Evolutionary conservation across 2,113 vertebrate species (phyloP), one percentile per base, ranked within the genome.

Genomic region (Rostratula benghalensis): DNA sequence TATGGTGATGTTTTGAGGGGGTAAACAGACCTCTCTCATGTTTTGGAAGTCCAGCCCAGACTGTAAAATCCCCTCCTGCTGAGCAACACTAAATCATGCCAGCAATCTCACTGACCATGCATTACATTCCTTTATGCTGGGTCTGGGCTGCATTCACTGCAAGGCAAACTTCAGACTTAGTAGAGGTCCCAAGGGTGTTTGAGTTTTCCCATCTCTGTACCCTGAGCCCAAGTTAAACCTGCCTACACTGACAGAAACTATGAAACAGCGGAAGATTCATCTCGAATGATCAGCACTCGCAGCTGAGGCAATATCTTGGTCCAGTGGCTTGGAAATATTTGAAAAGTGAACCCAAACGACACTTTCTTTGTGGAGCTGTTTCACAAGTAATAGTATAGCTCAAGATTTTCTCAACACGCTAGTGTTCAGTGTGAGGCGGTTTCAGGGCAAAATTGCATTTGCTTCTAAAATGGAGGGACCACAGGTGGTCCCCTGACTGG

Each of bases 281-380:
- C 27, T 57, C 0, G 4, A 94, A 65, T 10, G 19, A 80, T 83
- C 45, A 83, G 22, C 15, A 46, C 41, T 76, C 63, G 41, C n/a
- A 92, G 68, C 22, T 16, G 78, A 80, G 31, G 54, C 54, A 90
- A 50, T 81, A 83, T 25, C 56, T 67, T 83, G 41, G 59, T 33
- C 27, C 71, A 83, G 45, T 83, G 59, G 74, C 76, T 74, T 89
- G 67, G 88, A 88, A 96, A 63, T 74, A 65, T 31, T 90, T 92
- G 46, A 67, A 89, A 95, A 89, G 14, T 43, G 13, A 81, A 74
- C 28, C 25, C 7, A 94, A 83, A 87, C 21, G 21, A 54, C 46
- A 54, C 9, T 45, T 43, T 28, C 12, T 79, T 68, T 43, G 30
- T 70, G 54, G 31, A 89, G 19, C 37, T 84, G 51, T 21, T 80